A percentile compares a stretch with the other conserved stretches of the same genome.
Conservation (phyloP, 2,888 invertebrate species). For the Onthophagus sagittarius region DNA sequence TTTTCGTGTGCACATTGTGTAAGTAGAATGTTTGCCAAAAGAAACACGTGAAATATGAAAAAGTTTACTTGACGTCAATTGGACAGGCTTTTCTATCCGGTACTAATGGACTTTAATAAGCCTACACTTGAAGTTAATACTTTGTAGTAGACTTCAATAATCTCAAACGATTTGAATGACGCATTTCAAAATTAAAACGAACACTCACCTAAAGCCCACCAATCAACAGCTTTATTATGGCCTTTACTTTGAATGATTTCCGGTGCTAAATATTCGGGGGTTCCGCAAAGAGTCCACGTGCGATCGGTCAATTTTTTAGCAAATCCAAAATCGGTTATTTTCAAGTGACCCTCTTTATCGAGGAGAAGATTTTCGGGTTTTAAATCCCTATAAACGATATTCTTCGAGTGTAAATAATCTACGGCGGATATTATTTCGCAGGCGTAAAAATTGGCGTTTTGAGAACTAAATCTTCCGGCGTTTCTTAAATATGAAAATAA, state of each 20-base stretch:
- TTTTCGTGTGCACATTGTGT: not conserved
- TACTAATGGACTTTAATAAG: not conserved
- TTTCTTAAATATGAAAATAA: conserved; percentile 93
- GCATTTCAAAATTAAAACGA: too few species aligned
- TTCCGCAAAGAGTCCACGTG: conserved; percentile 95
- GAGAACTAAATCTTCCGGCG: conserved; percentile 83
- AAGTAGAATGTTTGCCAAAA: not conserved
- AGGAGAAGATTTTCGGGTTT: conserved; percentile 94
- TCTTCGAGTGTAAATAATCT: conserved; percentile 87
- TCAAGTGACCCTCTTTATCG: conserved; percentile 90
- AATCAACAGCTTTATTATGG: conserved; percentile 97
- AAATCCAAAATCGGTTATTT: conserved; percentile 97
- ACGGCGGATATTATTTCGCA: conserved; percentile 91
- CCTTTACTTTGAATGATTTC: conserved; percentile 98
- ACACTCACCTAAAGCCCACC: conserved; percentile 90
- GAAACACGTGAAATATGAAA: not conserved
- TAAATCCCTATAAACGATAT: conserved; percentile 83
- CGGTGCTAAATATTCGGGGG: conserved; percentile 95
- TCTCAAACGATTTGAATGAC: too few species aligned
- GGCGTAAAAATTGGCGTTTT: conserved; percentile 87
- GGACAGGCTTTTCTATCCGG: not conserved
- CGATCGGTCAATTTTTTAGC: conserved; percentile 92
- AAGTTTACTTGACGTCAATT: not conserved
- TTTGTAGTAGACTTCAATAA: not conserved
- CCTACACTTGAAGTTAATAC: not conserved